These are phyloP conservation scores for Geococcyx californianus DNA, from an alignment of 2,113 vertebrate genomes.

Conservation along the genomic window DNA sequence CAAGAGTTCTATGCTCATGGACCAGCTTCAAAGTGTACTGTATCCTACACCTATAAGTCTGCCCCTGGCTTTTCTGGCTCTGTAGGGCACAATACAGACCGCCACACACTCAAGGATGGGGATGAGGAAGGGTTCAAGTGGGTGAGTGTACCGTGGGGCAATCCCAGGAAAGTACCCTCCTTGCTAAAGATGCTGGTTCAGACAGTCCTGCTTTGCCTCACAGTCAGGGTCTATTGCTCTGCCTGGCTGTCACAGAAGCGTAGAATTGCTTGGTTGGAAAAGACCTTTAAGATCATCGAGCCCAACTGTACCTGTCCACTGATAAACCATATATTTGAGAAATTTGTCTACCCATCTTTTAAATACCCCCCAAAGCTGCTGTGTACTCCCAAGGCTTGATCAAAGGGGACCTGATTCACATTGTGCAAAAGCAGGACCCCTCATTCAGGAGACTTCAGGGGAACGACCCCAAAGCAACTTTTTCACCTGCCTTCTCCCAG, in stretches of 20 bases:
- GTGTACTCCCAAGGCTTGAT: rapidly evolving
- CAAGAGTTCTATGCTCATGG: neutral
- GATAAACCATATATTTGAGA: too few relatives aligned
- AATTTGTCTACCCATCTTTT: too few relatives aligned
- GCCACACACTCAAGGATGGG: neutral
- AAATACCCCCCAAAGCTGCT: neutral
- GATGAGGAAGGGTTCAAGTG: neutral
- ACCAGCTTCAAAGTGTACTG: neutral
- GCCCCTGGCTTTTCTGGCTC: neutral
- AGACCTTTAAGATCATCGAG: too few relatives aligned
- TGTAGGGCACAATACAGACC: neutral
- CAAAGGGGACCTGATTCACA: neutral
- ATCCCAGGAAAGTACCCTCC: neutral
- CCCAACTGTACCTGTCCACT: too few relatives aligned
- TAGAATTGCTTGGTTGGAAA: too few relatives aligned
- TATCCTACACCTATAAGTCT: neutral
- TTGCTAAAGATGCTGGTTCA: neutral
- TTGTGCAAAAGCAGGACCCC: neutral
- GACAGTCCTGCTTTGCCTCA: neutral
- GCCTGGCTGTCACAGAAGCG: neutral
- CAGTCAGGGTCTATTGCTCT: neutral
- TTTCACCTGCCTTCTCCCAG: neutral
- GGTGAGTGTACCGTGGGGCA: neutral
- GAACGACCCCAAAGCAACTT: neutral
- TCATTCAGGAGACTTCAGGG: neutral